Base-by-base conservation (phyloP, 2,797 vertebrate genomes). In the Macroramphosus scolopax region DNA sequence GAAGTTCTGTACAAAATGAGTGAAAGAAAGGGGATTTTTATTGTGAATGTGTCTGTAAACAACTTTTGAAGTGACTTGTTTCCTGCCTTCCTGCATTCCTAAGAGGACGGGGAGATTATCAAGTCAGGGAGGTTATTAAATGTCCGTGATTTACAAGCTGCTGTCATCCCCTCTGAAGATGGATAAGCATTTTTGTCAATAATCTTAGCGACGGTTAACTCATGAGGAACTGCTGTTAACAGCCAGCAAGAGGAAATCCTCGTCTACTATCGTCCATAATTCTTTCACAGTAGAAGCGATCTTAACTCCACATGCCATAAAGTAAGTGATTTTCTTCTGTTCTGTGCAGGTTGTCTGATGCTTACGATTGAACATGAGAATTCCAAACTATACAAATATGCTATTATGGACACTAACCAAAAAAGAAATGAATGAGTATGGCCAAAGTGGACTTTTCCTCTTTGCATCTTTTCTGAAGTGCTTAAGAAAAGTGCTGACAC, bases 81-180 rank as follows among this genome's bases (percentile, higher is more conserved):
- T 29, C 5, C 34, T 16, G 31, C 39, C 36, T 35, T 18, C 37
- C 52, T 25, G 32, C 10, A 70, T 51, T 61, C 29, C 34, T 17
- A 4, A 2, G 6, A 51, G 22, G 41, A 51, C 13, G 36, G 17
- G 5, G 11, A 59, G 42, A 70, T 70, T 58, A 64, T 52, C 17
- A 51, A 35, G 13, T 49, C 10, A 26, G 15, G 26, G 10, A 11
- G 24, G 18, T 31, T 24, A 44, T 58, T 50, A 45, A 30, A 45
- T 46, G 25, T 14, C 51, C 6, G 28, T 14, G 5, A 12, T 45
- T 35, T 20, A 44, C 17, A 25, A 37, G 2, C 35, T 61, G 46
- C 40, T 42, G 29, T 10, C 12, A 26, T 22, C 18, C 24, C 20
- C 17, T 49, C 43, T 66, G 36, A 58, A 29, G 16, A 39, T 8